A percentile compares a stretch with the other conserved stretches of the same genome.
phyloP scores from a whole-genome alignment of 2,888 invertebrate genomes.

The Mactromeris polynyma region DNA sequence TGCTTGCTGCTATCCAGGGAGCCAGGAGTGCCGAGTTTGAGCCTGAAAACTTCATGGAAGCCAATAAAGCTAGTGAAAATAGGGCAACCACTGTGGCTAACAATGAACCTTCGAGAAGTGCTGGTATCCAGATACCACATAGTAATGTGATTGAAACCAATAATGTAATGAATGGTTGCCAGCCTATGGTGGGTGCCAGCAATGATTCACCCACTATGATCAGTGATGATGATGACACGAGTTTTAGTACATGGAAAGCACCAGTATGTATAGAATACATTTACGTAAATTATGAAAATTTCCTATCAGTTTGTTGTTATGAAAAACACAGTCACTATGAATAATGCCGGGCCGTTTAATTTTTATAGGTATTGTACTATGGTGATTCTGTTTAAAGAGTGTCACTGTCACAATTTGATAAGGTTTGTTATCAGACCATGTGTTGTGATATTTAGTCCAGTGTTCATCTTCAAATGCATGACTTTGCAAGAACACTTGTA shows the following conservation, averaged over 20 bases:
- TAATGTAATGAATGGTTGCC: not conserved
- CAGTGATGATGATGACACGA: constrained; percentile 84
- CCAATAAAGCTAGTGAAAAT: constrained; percentile 15
- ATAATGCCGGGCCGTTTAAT: too few species aligned
- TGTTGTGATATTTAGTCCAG: too few species aligned
- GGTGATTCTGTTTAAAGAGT: too few species aligned
- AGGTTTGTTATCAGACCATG: too few species aligned
- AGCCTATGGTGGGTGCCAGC: not conserved
- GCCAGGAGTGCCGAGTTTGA: constrained; percentile 72
- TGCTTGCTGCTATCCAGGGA: constrained; percentile 84
- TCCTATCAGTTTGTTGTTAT: too few species aligned
- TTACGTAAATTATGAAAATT: too few species aligned
- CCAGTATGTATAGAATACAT: constrained; percentile 73
- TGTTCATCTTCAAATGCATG: too few species aligned
- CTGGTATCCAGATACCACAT: not conserved
- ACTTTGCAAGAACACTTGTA: too few species aligned
- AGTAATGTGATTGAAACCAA: constrained; percentile 65
- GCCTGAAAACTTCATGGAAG: constrained; percentile 66
- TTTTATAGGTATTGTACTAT: too few species aligned
- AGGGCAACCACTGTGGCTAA: not conserved
- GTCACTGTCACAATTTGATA: too few species aligned
- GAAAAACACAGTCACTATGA: too few species aligned
- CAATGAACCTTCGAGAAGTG: not conserved
- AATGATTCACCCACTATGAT: constrained; percentile 81
- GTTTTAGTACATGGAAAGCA: constrained; percentile 83